phyloP scores from a whole-genome alignment of 2,797 vertebrate species.

The Odontamblyopus lacepedii region DNA sequence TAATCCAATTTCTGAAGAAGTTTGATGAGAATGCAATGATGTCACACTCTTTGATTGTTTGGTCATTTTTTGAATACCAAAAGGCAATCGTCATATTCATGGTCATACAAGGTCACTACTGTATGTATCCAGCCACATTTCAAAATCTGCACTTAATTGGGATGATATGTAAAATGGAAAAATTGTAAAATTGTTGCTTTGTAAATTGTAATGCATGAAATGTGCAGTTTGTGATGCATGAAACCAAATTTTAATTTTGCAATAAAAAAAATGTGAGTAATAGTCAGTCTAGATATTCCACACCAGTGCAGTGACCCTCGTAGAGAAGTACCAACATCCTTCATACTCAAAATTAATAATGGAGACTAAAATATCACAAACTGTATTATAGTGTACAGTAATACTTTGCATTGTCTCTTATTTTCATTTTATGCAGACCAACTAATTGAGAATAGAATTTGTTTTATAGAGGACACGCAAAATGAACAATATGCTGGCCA shows the following conservation, averaged over 20 bases:
- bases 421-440: conserved; percentile 24
- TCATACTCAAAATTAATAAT: no score
- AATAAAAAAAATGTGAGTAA: no score
- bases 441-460: not conserved
- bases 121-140: not conserved
- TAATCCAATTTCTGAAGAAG: not conserved
- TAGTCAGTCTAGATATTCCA: no score
- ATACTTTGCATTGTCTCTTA: not conserved
- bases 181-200: no score
- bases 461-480: conserved; percentile 62
- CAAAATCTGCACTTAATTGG: not conserved
- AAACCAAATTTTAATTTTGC: no score
- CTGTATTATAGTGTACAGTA: not conserved
- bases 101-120: not conserved
- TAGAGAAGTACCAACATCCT: no score
- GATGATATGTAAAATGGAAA: not conserved
- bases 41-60: not conserved
- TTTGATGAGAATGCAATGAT: not conserved
- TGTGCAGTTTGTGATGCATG: no score
- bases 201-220: no score
- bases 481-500: conserved; percentile 61
- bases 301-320: no score
- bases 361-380: not conserved
- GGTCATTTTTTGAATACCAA: not conserved
- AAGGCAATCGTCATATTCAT: not conserved